These are phyloP conservation scores for Semicossyphus pulcher DNA, from an alignment of 2,113 vertebrate genomes.

Conservation along the genomic window DNA sequence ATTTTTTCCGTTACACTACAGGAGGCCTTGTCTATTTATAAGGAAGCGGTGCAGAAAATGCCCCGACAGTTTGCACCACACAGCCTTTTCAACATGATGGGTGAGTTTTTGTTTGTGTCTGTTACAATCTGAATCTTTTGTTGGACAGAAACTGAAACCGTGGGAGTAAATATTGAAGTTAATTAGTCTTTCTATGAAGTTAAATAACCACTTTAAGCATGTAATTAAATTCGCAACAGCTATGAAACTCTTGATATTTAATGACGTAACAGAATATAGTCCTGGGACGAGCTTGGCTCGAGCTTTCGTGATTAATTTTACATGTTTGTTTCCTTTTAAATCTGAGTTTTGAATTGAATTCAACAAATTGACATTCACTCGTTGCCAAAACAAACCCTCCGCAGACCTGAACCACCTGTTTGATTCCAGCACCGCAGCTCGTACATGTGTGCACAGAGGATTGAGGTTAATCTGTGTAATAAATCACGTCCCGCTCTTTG, in stretches of 20 bases:
- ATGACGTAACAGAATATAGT: neutral
- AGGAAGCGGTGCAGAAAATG: constrained; percentile 98
- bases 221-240: neutral
- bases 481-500: constrained; percentile 51
- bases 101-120: constrained; percentile 81
- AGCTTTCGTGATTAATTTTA: constrained; percentile 3
- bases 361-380: constrained; percentile 28
- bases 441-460: constrained; percentile 3
- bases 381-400: constrained; percentile 1
- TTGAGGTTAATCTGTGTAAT: constrained; percentile 49
- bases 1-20: constrained; percentile 58
- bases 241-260: neutral
- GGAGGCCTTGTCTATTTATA: constrained; percentile 94
- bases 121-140: neutral
- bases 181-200: neutral
- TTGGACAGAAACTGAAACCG: neutral
- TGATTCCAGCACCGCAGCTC: constrained; percentile 20
- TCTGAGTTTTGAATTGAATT: constrained; percentile 25
- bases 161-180: constrained; percentile 4
- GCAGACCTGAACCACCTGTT: constrained; percentile 36
- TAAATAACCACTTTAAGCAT: neutral
- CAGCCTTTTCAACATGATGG: constrained; percentile 99
- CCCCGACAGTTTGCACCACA: constrained; percentile 97
- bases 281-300: neutral
- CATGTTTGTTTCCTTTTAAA: constrained; percentile 24